Conservation (phyloP, 2,888 invertebrate species). For the Drosophila peninsularis region DNA sequence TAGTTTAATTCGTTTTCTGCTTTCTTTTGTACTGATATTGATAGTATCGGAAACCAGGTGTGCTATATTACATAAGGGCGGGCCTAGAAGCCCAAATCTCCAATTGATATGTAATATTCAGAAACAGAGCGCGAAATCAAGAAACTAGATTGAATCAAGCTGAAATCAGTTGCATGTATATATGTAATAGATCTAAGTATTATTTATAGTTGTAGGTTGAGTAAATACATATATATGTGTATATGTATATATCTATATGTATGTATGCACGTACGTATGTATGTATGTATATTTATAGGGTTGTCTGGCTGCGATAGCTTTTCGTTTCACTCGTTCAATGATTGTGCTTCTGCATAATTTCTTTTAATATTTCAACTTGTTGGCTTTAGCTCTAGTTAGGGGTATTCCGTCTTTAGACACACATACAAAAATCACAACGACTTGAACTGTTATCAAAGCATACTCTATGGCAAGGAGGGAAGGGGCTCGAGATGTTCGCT, state of each 20-base stretch:
- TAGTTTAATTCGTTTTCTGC: slow-evolving; percentile 12
- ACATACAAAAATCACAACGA: slow-evolving; percentile 59
- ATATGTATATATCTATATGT: slow-evolving; percentile 6
- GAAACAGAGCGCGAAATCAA: slow-evolving; percentile 16
- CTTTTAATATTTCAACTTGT: slow-evolving; percentile 39
- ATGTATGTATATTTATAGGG: slow-evolving; percentile 31
- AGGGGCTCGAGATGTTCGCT: slow-evolving; percentile 16
- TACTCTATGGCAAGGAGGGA: slow-evolving; percentile 29
- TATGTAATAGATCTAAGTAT: not conserved
- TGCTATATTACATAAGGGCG: slow-evolving; percentile 70
- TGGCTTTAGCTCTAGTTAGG: slow-evolving; percentile 14
- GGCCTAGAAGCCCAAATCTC: slow-evolving; percentile 25
- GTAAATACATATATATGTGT: slow-evolving; percentile 24
- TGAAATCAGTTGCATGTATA: not conserved
- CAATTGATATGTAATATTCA: slow-evolving; percentile 74
- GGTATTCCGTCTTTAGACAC: slow-evolving; percentile 23
- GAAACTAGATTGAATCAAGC: slow-evolving; percentile 3
- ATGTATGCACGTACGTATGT: slow-evolving; percentile 11
- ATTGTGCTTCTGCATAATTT: slow-evolving; percentile 81
- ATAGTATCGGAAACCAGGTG: slow-evolving; percentile 77
- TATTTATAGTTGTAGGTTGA: slow-evolving; percentile 20
- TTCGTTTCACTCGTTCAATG: slow-evolving; percentile 71
- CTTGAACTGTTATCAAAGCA: slow-evolving; percentile 66
- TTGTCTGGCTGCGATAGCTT: slow-evolving; percentile 29
- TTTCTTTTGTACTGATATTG: slow-evolving; percentile 71